Percentiles rank a stretch among this genome's conserved stretches.
These are phyloP conservation scores for Zaprionus vittiger DNA, from an alignment of 1,140 invertebrate genomes.

Conservation along the genomic window DNA sequence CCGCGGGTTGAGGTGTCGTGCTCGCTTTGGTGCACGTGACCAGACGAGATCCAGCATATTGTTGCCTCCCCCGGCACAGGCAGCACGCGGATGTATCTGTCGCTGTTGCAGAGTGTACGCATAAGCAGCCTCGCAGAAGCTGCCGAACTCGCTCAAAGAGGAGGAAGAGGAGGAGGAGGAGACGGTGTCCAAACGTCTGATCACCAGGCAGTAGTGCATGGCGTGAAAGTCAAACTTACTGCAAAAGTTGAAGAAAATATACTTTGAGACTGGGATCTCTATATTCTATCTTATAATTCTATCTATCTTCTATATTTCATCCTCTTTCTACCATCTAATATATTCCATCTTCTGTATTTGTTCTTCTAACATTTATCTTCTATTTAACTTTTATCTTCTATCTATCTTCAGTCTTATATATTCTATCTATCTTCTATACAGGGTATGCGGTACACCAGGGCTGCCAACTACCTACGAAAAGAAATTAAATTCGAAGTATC, in stretches of 20 bases:
- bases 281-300: background rate
- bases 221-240: slow-evolving; percentile 80
- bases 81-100: slow-evolving; percentile 12
- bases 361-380: too few species aligned
- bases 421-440: too few species aligned
- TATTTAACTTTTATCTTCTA: too few species aligned
- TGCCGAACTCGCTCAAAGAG: slow-evolving; percentile 18
- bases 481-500: too few species aligned
- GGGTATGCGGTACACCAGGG: too few species aligned
- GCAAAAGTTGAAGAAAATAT: background rate
- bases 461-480: too few species aligned
- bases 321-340: too few species aligned
- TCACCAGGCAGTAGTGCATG: slow-evolving; percentile 80
- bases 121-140: slow-evolving; percentile 74
- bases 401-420: too few species aligned
- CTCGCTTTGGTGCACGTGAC: slow-evolving; percentile 60
- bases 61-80: slow-evolving; percentile 41
- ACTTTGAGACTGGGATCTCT: background rate
- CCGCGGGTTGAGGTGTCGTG: slow-evolving; percentile 63
- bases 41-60: slow-evolving; percentile 66
- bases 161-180: background rate
- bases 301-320: too few species aligned
- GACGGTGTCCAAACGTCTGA: slow-evolving; percentile 34
- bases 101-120: slow-evolving; percentile 57
- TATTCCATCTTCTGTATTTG: too few species aligned